phyloP scores from a whole-genome alignment of 2,113 vertebrate species.

The Camelus bactrianus region DNA sequence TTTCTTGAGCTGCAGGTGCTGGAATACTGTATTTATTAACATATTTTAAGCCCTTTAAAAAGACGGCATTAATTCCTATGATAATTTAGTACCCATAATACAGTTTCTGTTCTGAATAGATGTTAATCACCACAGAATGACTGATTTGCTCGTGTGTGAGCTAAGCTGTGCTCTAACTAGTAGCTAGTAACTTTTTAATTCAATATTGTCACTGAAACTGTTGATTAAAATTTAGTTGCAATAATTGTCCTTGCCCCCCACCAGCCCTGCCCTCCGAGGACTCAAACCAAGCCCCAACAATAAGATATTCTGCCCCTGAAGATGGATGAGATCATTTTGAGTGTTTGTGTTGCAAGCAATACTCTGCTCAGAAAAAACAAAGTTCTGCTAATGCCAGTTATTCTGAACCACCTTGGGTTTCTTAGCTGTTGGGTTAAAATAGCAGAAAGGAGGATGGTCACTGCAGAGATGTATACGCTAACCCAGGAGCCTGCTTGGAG shows the following conservation, averaged over 20 bases:
- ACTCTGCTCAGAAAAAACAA: conserved; percentile 37
- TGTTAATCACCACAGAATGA: conserved; percentile 89
- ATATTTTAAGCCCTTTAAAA: conserved; percentile 93
- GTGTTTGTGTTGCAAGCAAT: conserved; percentile 2
- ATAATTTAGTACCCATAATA: conserved; percentile 90
- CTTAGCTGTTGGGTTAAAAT: neutral
- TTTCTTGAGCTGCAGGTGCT: conserved; percentile 92
- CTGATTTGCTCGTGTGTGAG: conserved; percentile 84
- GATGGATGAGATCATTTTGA: conserved; percentile 51
- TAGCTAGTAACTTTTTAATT: conserved; percentile 87
- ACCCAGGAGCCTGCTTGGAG: neutral
- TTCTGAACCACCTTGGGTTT: neutral
- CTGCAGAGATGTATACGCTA: neutral
- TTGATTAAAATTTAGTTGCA: conserved; percentile 85
- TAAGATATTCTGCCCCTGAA: conserved; percentile 47
- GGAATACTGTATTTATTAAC: conserved; percentile 92
- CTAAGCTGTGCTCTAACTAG: conserved; percentile 86
- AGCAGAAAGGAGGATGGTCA: conserved; percentile 48
- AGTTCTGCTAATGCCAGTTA: conserved; percentile 19
- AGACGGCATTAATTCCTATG: conserved; percentile 92
- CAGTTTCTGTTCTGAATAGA: conserved; percentile 91
- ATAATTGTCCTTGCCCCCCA: conserved; percentile 61
- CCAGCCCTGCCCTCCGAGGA: conserved; percentile 57
- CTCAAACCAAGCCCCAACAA: conserved; percentile 62
- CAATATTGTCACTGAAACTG: conserved; percentile 85